phyloP scores from a whole-genome alignment of 2,113 vertebrate genomes.

The Xiphophorus couchianus region DNA sequence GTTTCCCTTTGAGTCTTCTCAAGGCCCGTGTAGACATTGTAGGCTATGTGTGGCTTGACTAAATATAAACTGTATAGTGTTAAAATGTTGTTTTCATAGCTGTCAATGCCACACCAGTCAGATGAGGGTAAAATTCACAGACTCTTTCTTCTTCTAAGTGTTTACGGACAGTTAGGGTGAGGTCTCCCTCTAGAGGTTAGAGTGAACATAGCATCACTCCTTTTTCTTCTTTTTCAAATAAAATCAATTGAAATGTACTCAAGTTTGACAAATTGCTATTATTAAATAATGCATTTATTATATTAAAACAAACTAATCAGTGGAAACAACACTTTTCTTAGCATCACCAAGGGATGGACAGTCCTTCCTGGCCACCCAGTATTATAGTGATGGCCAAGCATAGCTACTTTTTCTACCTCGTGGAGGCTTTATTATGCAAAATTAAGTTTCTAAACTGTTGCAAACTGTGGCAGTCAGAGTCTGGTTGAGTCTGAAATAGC shows the following conservation, averaged over 20 bases:
- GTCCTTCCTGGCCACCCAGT: neutral
- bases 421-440: no score
- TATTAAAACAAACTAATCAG: neutral
- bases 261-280: neutral
- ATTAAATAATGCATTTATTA: neutral
- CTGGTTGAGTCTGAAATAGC: no score
- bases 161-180: no score
- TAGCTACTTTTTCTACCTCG: no score
- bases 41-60: neutral
- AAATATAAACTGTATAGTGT: neutral
- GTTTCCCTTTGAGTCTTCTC: conserved; percentile 87
- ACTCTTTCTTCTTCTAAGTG: conserved; percentile 17
- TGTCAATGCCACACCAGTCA: conserved; percentile 5
- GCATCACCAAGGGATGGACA: neutral
- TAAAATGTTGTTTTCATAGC: neutral
- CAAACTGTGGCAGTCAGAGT: no score
- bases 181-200: conserved; percentile 12
- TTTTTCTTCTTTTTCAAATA: neutral
- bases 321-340: neutral
- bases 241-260: neutral
- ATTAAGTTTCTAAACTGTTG: no score
- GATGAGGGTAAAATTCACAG: conserved; percentile 5
- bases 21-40: conserved; percentile 90
- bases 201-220: neutral
- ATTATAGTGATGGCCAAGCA: no score